Base-by-base conservation (phyloP, 2,113 vertebrate species). In the Callaeas wilsoni region DNA sequence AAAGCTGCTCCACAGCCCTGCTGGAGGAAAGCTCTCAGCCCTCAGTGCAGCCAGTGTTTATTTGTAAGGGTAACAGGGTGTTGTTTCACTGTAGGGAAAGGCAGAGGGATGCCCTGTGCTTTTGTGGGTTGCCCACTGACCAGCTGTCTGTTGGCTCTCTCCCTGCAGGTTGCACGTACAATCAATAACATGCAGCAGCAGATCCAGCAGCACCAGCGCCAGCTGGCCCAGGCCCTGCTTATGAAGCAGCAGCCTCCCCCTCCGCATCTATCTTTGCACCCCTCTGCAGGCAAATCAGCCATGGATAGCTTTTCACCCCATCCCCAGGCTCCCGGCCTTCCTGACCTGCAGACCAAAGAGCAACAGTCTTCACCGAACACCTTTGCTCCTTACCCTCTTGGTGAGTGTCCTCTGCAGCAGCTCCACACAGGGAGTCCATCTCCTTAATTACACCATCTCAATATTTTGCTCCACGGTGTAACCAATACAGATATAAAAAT, bases 151-250 rank as follows among this genome's bases (percentile, higher is more conserved):
- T 49, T 22, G 85, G 65, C 69, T 22, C 49, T 70, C 16, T 55
- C 82, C 32, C 32, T 71, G 35, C 98, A 99, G 99, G 99, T 99
- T 98, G 99, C 99, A 98, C 99, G 99, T 99, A 99, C 99, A 99
- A 99, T 99, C 99, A 99, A 99, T 98, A 99, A 99, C 98, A 99
- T 99, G 99, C 99, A 99, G 98, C 99, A 99, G 98, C 99, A 99
- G 98, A 99, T 99, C 98, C 99, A 99, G 98, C 99, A 99, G 98
- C 99, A 99, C 98, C 99, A 99, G 98, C 99, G 99, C 96, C 99
- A 99, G 98, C 99, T 99, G 98, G 99, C 99, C 98, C 99, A 99
- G 98, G 99, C 99, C 96, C 98, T 99, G 98, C 98, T 99, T 92
- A 98, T 98, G 98, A 99, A 99, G 98, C 99, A 99, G 98, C 99